Base-by-base conservation (phyloP, 2,797 vertebrate genomes). In the Platalea minor region DNA sequence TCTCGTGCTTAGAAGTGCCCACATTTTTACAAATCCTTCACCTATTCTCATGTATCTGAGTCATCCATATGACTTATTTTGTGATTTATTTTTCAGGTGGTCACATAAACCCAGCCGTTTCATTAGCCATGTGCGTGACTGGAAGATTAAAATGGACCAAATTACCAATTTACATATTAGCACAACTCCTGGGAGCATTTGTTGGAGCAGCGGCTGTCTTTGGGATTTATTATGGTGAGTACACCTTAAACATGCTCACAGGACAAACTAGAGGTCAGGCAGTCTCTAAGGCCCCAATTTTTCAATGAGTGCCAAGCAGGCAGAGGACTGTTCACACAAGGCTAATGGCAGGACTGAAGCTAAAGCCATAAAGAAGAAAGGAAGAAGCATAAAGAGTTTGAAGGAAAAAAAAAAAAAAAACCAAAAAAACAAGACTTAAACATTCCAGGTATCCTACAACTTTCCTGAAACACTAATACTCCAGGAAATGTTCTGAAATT, bases 51-150 rank as follows among this genome's bases (percentile, higher is more conserved):
- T 86, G 61, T 69, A 77, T 95, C 72, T 2, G 54, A 90, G 51
- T 85, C 85, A 90, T 74, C 46, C 33, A 25, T 16, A 35, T 63
- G 45, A 63, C 87, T 76, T 72, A 59, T 53, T 78, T 88, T 83
- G 43, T 91, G 83, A n/a, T 90, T 92, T 97, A 83, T 88, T 89
- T 96, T 97, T 41, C 97, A 99, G 99, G 99, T 88, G 99, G 98
- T 45, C 99, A 99, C 33, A 97, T 99, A 93, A 99, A 99, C 97
- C 99, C 99, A 23, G 99, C 99, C 0, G 99, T 99, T 72, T 99
- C 99, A 91, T 98, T 99, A 85, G 99, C 99, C 78, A 99, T 99
- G 99, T 99, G 98, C 56, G 97, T 99, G 95, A 97, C 99, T 80
- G 98, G 99, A 93, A 99, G 98, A 95, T 98, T 99, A 91, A 98